Conservation (phyloP, 2,797 vertebrate genomes). For the Diplodus sargus region DNA sequence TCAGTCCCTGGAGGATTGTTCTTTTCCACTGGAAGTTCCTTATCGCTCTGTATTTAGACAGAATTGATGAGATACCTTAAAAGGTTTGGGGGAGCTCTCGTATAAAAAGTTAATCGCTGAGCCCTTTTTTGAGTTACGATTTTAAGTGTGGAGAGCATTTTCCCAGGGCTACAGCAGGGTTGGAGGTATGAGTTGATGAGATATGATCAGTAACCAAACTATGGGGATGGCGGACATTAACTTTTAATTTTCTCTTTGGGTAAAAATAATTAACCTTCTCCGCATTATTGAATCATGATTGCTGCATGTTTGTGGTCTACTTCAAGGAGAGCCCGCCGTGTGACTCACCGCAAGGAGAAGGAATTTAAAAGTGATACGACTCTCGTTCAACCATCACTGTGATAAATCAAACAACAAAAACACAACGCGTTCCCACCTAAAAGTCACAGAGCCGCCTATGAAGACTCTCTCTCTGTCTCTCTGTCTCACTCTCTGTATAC, state of each 20-base stretch:
- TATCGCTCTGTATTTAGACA: slow-evolving; percentile 58
- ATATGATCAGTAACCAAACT: slow-evolving; percentile 65
- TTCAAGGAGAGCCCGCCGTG: slow-evolving; percentile 24
- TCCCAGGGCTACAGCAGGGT: slow-evolving; percentile 57
- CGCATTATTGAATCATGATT: slow-evolving; percentile 21
- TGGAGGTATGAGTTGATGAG: slow-evolving; percentile 26
- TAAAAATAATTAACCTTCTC: slow-evolving; percentile 20
- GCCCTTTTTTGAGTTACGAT: slow-evolving; percentile 57
- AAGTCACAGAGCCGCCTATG: slow-evolving; percentile 46
- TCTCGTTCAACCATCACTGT: slow-evolving; percentile 42
- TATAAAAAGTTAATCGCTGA: slow-evolving; percentile 61
- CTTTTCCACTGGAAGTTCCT: slow-evolving; percentile 51
- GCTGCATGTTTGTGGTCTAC: slow-evolving; percentile 31
- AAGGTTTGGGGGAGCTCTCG: slow-evolving; percentile 49
- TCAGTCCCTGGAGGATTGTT: slow-evolving; percentile 66
- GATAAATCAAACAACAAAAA: slow-evolving; percentile 57
- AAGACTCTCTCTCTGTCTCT: slow-evolving; percentile 35
- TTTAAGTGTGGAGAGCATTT: slow-evolving; percentile 49
- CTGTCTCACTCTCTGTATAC: slow-evolving; percentile 25
- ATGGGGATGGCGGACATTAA: slow-evolving; percentile 41
- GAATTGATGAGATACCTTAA: slow-evolving; percentile 61
- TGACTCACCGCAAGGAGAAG: slow-evolving; percentile 34
- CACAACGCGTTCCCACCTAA: slow-evolving; percentile 42
- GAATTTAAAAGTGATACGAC: slow-evolving; percentile 25
- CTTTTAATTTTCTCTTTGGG: slow-evolving; percentile 38